Conservation (phyloP, 2,888 invertebrate species). For the Branchellion lobata region DNA sequence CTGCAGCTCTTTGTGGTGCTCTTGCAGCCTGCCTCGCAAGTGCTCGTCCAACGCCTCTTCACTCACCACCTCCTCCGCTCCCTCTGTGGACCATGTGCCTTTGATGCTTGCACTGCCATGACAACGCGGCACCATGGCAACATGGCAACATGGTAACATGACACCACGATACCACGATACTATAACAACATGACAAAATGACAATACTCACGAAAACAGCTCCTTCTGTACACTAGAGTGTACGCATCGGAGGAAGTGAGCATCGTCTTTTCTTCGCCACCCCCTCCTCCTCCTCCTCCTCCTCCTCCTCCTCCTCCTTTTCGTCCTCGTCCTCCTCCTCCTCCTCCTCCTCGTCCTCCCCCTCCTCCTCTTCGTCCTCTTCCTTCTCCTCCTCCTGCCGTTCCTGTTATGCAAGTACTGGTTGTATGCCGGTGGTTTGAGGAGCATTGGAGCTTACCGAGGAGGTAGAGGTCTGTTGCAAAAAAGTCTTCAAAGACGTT, state of each 20-base stretch:
- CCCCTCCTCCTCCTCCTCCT: background rate
- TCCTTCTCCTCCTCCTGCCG: background rate
- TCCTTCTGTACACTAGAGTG: background rate
- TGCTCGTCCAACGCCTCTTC: background rate
- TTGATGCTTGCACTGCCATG: background rate
- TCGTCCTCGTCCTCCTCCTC: background rate
- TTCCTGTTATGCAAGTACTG: no score
- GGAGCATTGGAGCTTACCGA: no score
- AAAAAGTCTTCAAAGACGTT: no score
- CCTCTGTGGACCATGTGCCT: background rate
- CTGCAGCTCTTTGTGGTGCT: background rate
- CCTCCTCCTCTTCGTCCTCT: background rate
- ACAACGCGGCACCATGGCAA: background rate
- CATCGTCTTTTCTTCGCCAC: background rate
- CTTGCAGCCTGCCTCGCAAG: background rate
- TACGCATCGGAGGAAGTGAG: background rate
- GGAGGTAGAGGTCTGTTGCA: no score
- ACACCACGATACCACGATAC: background rate
- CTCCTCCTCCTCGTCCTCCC: background rate
- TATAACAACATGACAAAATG: background rate
- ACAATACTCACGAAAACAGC: background rate
- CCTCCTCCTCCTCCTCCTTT: background rate
- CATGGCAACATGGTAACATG: background rate
- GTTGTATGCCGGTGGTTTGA: no score
- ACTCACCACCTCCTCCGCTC: background rate